Base-by-base conservation (phyloP, 2,113 vertebrate genomes). In the Rhinoptilus africanus region DNA sequence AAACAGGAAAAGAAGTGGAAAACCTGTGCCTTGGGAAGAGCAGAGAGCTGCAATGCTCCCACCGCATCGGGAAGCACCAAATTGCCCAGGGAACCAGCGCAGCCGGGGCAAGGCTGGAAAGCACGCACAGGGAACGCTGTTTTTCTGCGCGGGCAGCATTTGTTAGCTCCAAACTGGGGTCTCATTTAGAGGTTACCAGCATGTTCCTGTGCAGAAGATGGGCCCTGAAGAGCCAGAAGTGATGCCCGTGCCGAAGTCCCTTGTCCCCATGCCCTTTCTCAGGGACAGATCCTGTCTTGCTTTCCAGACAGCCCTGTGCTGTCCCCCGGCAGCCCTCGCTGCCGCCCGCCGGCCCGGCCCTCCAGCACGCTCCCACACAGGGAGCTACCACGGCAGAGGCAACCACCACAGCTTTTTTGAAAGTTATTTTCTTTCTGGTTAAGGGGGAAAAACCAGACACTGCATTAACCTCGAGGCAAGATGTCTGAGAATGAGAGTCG, bases 121-220 rank as follows among this genome's bases (percentile, higher is more conserved):
- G 45, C n/a, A 4, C 12, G 0, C 0, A 1, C 7, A 28, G 63
- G 53, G 4, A 34, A 17, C 0, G 34, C 27, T 8, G 45, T 3
- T 4, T 4, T 22, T 43, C 69, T 32, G 69, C 4, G 35, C 50
- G 7, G 60, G 45, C n/a, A 26, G 9, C 11, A 1, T 34, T 34
- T 17, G 20, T 14, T 9, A 8, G 37, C 69, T 45, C 69, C 83
- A 26, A 10, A 4, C 66, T 21, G 60, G 32, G 30, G 11, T 14
- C 60, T 66, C 18, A 0, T 4, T 11, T 11, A 30, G 37, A 45
- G 63, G 28, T 41, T 12, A 2, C 24, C 9, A 6, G 19, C 0
- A 3, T 11, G 27, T 12, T 14, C 3, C 9, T 39, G 83, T 6
- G 27, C 56, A 67, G 53, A 14, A 26, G 30, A 1, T 0, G 1